Conservation (phyloP, 2,888 invertebrate species). For the Mellilla xanthometata region DNA sequence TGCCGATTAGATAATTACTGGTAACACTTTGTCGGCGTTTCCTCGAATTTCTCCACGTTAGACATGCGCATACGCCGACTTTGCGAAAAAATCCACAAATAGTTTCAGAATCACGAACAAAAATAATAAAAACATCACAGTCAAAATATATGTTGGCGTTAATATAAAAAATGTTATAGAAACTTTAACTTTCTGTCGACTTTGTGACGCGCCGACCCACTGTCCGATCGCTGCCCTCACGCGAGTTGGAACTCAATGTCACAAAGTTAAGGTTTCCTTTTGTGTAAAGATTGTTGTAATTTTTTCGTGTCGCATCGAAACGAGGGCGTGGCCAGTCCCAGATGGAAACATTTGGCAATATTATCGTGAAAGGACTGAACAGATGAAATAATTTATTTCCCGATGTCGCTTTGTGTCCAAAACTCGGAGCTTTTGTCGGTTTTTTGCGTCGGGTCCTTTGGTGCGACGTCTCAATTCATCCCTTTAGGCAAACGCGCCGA, state of each 20-base stretch:
- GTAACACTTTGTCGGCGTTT: conserved; percentile 68
- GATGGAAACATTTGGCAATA: conserved; percentile 83
- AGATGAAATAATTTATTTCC: conserved; percentile 82
- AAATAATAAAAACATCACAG: conserved; percentile 83
- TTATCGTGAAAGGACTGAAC: conserved; percentile 80
- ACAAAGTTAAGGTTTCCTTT: conserved; percentile 6
- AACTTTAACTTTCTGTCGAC: conserved; percentile 67
- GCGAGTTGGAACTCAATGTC: conserved; percentile 32
- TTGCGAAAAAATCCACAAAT: conserved; percentile 64
- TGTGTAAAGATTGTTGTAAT: conserved; percentile 14
- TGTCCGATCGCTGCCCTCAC: conserved; percentile 29
- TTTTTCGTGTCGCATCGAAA: conserved; percentile 50
- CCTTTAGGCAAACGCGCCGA: conserved; percentile 68
- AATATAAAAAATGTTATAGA: conserved; percentile 68
- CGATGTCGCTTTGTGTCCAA: conserved; percentile 79
- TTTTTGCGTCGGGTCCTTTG: conserved; percentile 74
- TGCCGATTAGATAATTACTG: conserved; percentile 73
- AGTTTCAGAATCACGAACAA: conserved; percentile 68
- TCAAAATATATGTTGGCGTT: conserved; percentile 80
- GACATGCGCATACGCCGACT: conserved; percentile 59
- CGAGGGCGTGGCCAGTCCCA: conserved; percentile 76
- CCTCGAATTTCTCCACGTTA: conserved; percentile 59
- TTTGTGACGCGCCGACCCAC: conserved; percentile 68
- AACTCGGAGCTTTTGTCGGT: conserved; percentile 73
- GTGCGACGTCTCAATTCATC: conserved; percentile 77